Base-by-base conservation (phyloP, 2,113 vertebrate species). In the Amazona vittata region DNA sequence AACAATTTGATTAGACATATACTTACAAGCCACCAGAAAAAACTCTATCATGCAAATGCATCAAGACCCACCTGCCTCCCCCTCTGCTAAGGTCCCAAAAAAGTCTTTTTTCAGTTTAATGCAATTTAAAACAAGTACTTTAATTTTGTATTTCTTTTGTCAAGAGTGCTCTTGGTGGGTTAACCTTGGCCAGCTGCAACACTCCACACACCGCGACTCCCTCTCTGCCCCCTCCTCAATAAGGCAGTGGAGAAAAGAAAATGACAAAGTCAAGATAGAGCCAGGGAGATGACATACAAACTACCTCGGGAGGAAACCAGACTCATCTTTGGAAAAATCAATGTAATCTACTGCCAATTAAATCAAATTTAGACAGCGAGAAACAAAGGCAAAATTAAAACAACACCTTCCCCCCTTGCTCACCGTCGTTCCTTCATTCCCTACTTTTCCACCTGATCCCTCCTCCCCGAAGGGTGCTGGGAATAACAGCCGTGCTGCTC, bases 271-370 rank as follows among this genome's bases (percentile, higher is more conserved):
- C 47, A 1, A 28, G 13, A 33, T 6, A 37, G 70, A 75, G 20
- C 2, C 16, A 52, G 7, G 12, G 10, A 57, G 5, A 39, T 59
- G 11, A 37, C 0, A 0, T 28, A 28, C 6, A 5, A 37, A 2
- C 47, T 28, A 70, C 25, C 33, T 37, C 25, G 50, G 8, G 35
- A 33, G 15, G 7, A 79, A 83, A 80, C 1, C 9, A 35, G 63
- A 33, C 24, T 24, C 5, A 1, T 55, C 29, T 90, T 79, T 0
- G 1, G 25, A n/a, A 85, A 89, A 87, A 87, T 55, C n/a, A 33
- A 10, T 52, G 53, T 15, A 10, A 60, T 47, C 73, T 62, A 55
- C 46, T 81, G 17, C 12, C 37, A 89, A 39, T 62, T 70, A 65
- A 77, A 57, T 50, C 6, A 60, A 21, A 35, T 50, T 39, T 17